These are phyloP conservation scores for Drosophila truncata DNA, from an alignment of 1,140 invertebrate genomes.

Conservation along the genomic window DNA sequence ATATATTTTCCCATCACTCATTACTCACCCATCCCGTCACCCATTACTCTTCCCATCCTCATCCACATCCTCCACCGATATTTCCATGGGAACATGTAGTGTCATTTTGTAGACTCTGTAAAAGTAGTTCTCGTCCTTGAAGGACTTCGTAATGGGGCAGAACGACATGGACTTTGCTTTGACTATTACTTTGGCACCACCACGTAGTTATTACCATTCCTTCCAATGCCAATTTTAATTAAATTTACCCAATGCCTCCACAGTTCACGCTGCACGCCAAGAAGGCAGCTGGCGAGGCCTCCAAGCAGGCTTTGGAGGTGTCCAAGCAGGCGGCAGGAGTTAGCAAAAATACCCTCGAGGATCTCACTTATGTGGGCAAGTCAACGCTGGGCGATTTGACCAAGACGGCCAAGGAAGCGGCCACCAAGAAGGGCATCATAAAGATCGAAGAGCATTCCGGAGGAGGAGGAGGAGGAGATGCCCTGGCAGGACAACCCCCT, in stretches of 20 bases:
- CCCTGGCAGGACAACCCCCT: conserved; percentile 8
- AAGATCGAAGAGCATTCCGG: conserved; percentile 86
- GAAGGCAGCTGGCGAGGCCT: conserved; percentile 94
- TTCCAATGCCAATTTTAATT: neutral
- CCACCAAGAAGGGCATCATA: conserved; percentile 93
- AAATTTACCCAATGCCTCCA: conserved; percentile 1
- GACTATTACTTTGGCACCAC: conserved; percentile 17
- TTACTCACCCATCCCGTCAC: neutral
- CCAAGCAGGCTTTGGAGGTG: conserved; percentile 93
- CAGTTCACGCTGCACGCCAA: conserved; percentile 94
- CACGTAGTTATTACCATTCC: neutral
- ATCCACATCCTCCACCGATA: conserved; percentile 19
- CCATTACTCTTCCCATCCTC: conserved; percentile 11
- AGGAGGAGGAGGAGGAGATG: conserved; percentile 11
- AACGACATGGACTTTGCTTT: conserved; percentile 6
- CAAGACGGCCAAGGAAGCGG: conserved; percentile 95
- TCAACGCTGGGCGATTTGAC: conserved; percentile 95
- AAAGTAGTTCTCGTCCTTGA: neutral
- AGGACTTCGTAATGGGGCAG: neutral
- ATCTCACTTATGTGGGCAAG: conserved; percentile 94
- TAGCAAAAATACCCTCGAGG: conserved; percentile 94
- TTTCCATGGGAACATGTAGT: conserved; percentile 20
- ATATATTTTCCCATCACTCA: neutral
- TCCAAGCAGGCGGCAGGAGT: conserved; percentile 94
- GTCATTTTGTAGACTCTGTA: conserved; percentile 1